phyloP scores from a whole-genome alignment of 23 tunicate genomes.

The Aplidium turbinatum region DNA sequence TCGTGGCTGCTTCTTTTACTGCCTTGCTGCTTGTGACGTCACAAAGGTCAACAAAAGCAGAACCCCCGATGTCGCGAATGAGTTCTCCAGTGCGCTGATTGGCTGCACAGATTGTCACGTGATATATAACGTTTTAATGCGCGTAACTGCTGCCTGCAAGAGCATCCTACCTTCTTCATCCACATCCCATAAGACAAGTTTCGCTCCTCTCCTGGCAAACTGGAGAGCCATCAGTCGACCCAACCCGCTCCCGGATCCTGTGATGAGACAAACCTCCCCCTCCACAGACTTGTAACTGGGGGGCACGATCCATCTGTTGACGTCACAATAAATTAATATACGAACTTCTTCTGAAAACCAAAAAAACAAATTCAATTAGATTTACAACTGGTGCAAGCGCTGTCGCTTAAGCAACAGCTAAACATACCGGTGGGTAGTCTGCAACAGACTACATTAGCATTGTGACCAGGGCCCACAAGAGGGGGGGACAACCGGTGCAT shows the following conservation, averaged over 20 bases:
- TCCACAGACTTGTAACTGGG: conserved; percentile 63
- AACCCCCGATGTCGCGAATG: conserved; percentile 47
- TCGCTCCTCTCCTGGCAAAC: conserved; percentile 60
- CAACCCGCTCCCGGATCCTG: conserved; percentile 87
- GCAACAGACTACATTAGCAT: too few species aligned
- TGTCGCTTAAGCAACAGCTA: too few species aligned
- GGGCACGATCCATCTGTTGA: conserved; percentile 80
- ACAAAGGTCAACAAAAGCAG: conserved; percentile 49
- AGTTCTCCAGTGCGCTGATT: conserved; percentile 55
- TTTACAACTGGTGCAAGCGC: too few species aligned
- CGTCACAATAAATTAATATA: too few species aligned
- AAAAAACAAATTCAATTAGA: too few species aligned
- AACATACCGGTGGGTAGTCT: too few species aligned
- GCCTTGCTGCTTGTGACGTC: conserved; percentile 67
- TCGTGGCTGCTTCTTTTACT: conserved; percentile 58
- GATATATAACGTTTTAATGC: too few species aligned
- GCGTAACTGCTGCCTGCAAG: too few species aligned
- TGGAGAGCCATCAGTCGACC: conserved; percentile 85
- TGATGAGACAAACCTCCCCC: conserved; percentile 81
- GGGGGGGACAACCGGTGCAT: too few species aligned
- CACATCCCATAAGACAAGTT: conserved; percentile 77
- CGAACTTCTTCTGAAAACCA: too few species aligned
- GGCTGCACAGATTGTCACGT: too few species aligned
- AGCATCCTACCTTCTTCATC: conserved; percentile 70
- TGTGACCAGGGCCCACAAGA: too few species aligned